Conservation (phyloP, 2,797 vertebrate species). For the Cheirogaleus major region DNA sequence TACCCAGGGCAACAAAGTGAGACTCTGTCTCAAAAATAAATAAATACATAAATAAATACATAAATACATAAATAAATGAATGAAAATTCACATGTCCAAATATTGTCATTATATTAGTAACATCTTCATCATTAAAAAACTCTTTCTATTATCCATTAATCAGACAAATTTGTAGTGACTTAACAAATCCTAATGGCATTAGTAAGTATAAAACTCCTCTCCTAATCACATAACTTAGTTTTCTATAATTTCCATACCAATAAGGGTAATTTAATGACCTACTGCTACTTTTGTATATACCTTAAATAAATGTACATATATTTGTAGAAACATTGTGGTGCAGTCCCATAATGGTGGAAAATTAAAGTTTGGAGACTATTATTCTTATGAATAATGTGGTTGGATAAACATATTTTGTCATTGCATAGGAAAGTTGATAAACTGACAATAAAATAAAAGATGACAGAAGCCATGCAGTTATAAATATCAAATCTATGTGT, state of each 20-base stretch:
- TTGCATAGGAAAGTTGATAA: background rate
- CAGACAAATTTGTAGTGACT: background rate
- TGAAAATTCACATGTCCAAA: background rate
- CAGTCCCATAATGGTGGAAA: background rate
- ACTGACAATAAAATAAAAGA: constrained; percentile 45
- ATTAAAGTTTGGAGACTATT: background rate
- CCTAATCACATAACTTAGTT: constrained; percentile 13
- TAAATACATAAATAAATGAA: no score
- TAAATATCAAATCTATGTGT: constrained; percentile 9
- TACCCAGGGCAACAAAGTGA: no score
- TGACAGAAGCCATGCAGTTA: constrained; percentile 22
- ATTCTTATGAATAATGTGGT: background rate
- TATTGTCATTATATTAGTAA: background rate
- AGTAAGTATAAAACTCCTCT: background rate
- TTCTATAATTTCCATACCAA: background rate
- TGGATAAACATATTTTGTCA: background rate
- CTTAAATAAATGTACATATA: background rate
- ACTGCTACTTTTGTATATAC: background rate
- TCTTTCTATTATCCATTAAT: background rate
- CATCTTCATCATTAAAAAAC: background rate
- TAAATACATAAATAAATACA: no score
- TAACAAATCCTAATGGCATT: background rate
- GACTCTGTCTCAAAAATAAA: no score
- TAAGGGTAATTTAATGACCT: background rate
- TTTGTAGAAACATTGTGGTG: background rate